Evolutionary conservation across 2,888 invertebrate species (phyloP), one percentile per base, ranked within the genome.

Genomic region (Icerya purchasi): DNA sequence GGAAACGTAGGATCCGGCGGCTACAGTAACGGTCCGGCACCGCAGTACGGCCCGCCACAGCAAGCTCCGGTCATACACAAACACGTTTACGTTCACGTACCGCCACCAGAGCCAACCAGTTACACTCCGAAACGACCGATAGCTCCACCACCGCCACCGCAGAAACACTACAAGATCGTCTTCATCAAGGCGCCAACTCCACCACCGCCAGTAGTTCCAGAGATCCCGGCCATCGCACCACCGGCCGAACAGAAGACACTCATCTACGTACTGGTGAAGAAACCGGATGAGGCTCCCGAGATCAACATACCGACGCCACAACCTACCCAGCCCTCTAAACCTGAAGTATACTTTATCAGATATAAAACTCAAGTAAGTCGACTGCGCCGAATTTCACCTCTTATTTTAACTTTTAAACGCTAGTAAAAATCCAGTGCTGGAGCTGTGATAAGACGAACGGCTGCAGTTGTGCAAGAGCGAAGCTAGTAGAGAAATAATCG

Each of bases 61-160:
- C 82, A 81, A 68, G 81, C 81, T 61, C 84, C 86, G 59, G 82
- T 86, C 51, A 80, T 89, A 57, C 89, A 89, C 73, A 90, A 90
- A 70, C 89, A 89, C 70, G 88, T 90, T 18, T 90, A 89, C 74
- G 88, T 90, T 20, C 89, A 89, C 72, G 87, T 89, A 20, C 88
- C 89, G 56, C 89, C 88, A 60, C 87, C 88, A 67, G 88, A 89
- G 72, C 71, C 73, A 2, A 83, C 83, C 25, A 87, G 87, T 68
- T 78, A 82, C 68, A 80, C 79, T 50, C 77, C 80, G 21, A 80
- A 84, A 21, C 82, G 77, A 69, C 79, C 75, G 61, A 65, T 68
- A 1, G 71, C 74, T 1, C 71, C 71, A 1, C 69, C 70, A 0
- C 68, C 71, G 22, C 72, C 80, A 22, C 81, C 85, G 1, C 85